Evolutionary conservation across 2,113 vertebrate genomes (phyloP).

Genomic region (Tauraco erythrolophus): DNA sequence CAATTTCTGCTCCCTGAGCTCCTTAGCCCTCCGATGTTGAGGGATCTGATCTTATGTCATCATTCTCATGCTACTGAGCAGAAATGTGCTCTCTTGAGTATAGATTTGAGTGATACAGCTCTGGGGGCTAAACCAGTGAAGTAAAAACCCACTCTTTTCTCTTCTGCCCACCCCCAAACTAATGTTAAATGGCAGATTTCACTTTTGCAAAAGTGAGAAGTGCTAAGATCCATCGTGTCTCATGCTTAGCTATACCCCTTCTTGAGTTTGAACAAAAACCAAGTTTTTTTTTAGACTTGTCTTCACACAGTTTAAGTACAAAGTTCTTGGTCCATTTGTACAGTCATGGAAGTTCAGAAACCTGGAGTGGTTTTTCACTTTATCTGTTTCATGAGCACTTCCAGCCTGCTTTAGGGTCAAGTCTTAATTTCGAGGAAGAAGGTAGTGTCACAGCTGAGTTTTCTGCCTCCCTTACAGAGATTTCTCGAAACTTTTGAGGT

Average conservation of each 20-base stretch:
- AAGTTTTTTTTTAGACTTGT: neutral
- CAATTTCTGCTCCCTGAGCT: neutral
- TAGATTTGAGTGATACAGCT: neutral
- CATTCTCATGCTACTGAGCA: neutral
- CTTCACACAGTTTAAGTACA: neutral
- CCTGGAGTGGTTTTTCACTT: neutral
- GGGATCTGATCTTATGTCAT: neutral
- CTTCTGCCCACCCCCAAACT: neutral
- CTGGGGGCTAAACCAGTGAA: neutral
- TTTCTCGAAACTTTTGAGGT: neutral
- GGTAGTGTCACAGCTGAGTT: neutral
- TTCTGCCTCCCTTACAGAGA: neutral
- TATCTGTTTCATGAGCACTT: neutral
- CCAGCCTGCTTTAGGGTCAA: neutral
- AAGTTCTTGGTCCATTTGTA: neutral
- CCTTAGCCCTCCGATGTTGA: neutral
- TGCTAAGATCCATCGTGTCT: neutral
- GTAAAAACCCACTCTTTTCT: neutral
- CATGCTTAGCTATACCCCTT: neutral
- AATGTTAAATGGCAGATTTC: neutral
- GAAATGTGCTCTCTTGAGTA: neutral
- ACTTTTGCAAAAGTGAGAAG: neutral
- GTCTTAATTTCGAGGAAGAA: neutral
- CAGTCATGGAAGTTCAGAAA: neutral
- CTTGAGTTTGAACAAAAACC: neutral